These are phyloP conservation scores for Pipistrellus pipistrellus DNA, from an alignment of 2,797 vertebrate species.

Conservation along the genomic window DNA sequence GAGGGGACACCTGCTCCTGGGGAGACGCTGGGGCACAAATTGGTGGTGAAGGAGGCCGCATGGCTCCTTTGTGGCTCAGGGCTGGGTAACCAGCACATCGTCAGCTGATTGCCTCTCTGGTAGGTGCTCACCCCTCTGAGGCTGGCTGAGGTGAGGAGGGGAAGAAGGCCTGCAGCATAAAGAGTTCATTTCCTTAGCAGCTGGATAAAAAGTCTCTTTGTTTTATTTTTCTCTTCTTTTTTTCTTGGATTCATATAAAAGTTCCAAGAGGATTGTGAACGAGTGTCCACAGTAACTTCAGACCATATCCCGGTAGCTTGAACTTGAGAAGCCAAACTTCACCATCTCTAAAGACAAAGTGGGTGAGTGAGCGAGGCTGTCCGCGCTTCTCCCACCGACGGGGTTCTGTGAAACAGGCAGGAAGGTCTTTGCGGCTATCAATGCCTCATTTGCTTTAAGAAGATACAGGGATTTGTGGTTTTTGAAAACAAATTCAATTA, in stretches of 20 bases:
- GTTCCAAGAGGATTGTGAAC: slow-evolving; percentile 72
- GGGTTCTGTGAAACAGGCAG: slow-evolving; percentile 56
- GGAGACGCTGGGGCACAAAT: too few relatives aligned
- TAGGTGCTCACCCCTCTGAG: slow-evolving; percentile 21
- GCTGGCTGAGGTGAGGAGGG: slow-evolving; percentile 26
- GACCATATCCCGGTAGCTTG: slow-evolving; percentile 61
- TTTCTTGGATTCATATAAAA: slow-evolving; percentile 77
- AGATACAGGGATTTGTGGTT: slow-evolving; percentile 67
- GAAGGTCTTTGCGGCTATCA: slow-evolving; percentile 64
- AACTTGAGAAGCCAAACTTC: slow-evolving; percentile 68
- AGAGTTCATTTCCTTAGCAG: slow-evolving; percentile 50
- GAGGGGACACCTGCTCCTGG: not conserved
- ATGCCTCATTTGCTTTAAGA: slow-evolving; percentile 76
- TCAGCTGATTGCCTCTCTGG: slow-evolving; percentile 56
- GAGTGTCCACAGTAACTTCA: slow-evolving; percentile 65
- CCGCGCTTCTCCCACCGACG: not conserved
- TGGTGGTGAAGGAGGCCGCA: not conserved
- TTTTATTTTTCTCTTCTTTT: not conserved
- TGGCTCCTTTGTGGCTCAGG: not conserved
- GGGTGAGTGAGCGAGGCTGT: slow-evolving; percentile 38
- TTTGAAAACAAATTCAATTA: slow-evolving; percentile 84
- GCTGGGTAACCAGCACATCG: slow-evolving; percentile 46
- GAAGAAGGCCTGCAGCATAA: slow-evolving; percentile 43
- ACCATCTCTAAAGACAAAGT: slow-evolving; percentile 61
- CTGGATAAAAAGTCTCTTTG: slow-evolving; percentile 76